Base-by-base conservation (phyloP, 2,113 vertebrate species). In the Gymnarchus niloticus region DNA sequence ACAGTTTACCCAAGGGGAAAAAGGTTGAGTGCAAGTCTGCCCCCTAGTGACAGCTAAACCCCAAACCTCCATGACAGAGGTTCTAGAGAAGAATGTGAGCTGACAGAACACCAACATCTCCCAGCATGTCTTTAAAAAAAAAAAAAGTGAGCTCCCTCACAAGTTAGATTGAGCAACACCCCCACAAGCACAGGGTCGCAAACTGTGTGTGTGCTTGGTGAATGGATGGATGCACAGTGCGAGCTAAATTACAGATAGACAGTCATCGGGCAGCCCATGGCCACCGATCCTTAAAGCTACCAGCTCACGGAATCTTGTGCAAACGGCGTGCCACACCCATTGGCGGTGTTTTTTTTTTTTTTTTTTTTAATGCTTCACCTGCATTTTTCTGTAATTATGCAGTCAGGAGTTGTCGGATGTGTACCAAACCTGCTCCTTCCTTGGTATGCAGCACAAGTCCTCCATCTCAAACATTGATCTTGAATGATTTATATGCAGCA, bases 31-130 rank as follows among this genome's bases (percentile, higher is more conserved):
- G 17, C 86, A 88, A 93, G 90, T 89, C 91, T 91, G 91, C 93
- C 93, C 93, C 92, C 92, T 93, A 91, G 92, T 94, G 93, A 84
- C 86, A 23, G 37, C 14, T 19, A 88, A 87, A 90, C 89, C 88
- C 85, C 91, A 89, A 90, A 51, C 57, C 85, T 76, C n/a, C n/a
- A n/a, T n/a, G n/a, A n/a, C 25, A 10, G 10, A 28, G 25, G 69
- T 28, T 19, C 33, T 56, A 76, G 28, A 48, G 23, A 19, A 48
- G 23, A 19, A 78, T 21, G 44, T 12, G 41, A 76, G 0, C 69
- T 51, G 5, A n/a, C 82, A 54, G 85, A 65, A 81, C 86, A 80
- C 88, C 52, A 46, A 80, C 5, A 1, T 0, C 76, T 46, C 5
- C 37, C 33, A 6, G 3, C 3, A 48, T 49, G 25, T 52, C 80